These are phyloP conservation scores for Smithornis capensis DNA, from an alignment of 2,113 vertebrate genomes.

Conservation along the genomic window DNA sequence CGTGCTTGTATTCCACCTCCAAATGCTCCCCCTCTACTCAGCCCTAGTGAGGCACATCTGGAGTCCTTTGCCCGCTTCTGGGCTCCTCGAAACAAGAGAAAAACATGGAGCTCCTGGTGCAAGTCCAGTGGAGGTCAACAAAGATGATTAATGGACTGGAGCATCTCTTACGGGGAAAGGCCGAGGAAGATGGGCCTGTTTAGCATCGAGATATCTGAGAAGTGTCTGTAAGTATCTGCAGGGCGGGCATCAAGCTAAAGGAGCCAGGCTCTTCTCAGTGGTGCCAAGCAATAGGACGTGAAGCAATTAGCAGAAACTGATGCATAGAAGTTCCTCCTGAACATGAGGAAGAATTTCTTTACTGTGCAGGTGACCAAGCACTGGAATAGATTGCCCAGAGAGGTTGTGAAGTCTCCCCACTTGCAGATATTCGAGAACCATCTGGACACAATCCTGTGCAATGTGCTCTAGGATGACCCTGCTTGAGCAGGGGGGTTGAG, in stretches of 20 bases:
- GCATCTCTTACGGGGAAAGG: background rate
- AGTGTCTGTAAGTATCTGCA: background rate
- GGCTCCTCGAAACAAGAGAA: background rate
- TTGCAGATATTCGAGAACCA: background rate
- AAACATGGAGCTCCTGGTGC: accelerated
- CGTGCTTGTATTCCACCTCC: background rate
- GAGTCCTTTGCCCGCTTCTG: background rate
- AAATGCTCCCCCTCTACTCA: background rate
- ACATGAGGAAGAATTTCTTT: background rate
- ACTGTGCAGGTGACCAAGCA: accelerated
- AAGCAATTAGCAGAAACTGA: background rate
- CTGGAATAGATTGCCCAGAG: background rate
- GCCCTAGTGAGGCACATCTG: background rate
- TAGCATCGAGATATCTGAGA: no score
- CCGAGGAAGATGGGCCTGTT: background rate
- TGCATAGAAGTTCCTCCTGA: background rate
- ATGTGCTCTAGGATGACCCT: background rate
- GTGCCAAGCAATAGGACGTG: background rate
- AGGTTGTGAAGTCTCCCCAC: background rate
- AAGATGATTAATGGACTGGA: background rate
- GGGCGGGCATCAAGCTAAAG: accelerated
- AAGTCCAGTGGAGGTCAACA: accelerated
- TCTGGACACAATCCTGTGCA: background rate
- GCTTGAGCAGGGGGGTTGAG: background rate
- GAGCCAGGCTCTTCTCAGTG: background rate